phyloP scores from a whole-genome alignment of 2,113 vertebrate species.

The Coregonus clupeaformis region DNA sequence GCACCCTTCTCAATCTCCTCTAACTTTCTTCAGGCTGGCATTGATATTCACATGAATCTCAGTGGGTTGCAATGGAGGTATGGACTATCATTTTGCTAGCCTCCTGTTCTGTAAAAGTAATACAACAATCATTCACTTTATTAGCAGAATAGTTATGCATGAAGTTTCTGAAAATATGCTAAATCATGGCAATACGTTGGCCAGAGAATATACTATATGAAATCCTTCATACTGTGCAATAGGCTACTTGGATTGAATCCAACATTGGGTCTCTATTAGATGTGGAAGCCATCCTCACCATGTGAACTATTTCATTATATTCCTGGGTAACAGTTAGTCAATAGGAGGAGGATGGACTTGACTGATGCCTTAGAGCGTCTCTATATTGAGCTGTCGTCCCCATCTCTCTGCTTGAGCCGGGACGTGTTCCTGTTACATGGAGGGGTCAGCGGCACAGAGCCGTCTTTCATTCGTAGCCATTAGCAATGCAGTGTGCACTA shows the following conservation, averaged over 20 bases:
- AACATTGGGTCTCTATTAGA: slow-evolving; percentile 67
- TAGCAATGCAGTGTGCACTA: slow-evolving; percentile 72
- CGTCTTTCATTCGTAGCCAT: slow-evolving; percentile 73
- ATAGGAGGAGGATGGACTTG: slow-evolving; percentile 68
- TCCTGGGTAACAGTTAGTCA: slow-evolving; percentile 68
- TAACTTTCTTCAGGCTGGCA: no score
- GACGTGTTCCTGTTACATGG: slow-evolving; percentile 65
- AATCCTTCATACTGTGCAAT: background rate
- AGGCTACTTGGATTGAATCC: slow-evolving; percentile 42
- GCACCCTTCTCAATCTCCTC: no score
- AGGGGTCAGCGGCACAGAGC: slow-evolving; percentile 72
- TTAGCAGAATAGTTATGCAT: no score
- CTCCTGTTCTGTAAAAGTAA: no score
- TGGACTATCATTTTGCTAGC: no score
- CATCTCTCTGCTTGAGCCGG: slow-evolving; percentile 53
- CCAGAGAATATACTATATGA: no score
- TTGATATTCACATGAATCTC: no score
- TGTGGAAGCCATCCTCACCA: slow-evolving; percentile 60
- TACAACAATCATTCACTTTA: no score
- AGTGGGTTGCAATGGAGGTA: no score
- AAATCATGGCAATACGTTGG: no score
- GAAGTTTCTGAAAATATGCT: no score
- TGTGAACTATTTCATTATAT: slow-evolving; percentile 65
- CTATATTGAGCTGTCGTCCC: slow-evolving; percentile 65
- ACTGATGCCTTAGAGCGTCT: slow-evolving; percentile 67